Evolutionary conservation across 2,113 vertebrate species (phyloP).

Genomic region (Alectura lathami): DNA sequence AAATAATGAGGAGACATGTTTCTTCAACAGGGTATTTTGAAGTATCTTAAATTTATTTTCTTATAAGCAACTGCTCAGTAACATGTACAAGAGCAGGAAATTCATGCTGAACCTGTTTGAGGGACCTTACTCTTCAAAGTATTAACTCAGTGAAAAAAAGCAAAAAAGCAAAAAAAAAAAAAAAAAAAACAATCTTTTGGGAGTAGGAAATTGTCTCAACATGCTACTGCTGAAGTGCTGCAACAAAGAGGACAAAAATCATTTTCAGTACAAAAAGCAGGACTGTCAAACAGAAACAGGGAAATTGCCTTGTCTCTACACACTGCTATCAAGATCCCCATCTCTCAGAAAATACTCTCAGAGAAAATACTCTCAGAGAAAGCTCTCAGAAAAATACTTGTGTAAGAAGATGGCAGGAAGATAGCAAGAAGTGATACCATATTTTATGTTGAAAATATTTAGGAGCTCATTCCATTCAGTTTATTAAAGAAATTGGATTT

Average conservation of each 20-base stretch:
- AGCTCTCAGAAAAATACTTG: neutral
- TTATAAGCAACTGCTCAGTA: neutral
- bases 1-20: neutral
- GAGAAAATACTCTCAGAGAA: too few species aligned
- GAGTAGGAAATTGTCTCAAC: neutral
- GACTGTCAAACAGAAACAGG: slow-evolving; percentile 6
- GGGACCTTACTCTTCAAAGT: neutral
- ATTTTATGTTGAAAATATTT: neutral
- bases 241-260: neutral
- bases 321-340: neutral
- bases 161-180: fast-evolving
- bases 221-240: neutral
- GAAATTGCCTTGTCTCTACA: neutral
- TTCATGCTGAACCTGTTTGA: neutral
- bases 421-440: neutral
- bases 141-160: neutral
- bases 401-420: neutral
- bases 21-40: neutral
- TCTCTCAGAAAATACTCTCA: too few species aligned
- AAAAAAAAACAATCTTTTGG: too few species aligned
- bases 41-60: neutral
- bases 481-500: neutral
- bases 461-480: neutral
- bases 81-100: neutral
- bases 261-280: neutral